Conservation (phyloP, 2,888 invertebrate genomes). For the Cyclophora punctaria region DNA sequence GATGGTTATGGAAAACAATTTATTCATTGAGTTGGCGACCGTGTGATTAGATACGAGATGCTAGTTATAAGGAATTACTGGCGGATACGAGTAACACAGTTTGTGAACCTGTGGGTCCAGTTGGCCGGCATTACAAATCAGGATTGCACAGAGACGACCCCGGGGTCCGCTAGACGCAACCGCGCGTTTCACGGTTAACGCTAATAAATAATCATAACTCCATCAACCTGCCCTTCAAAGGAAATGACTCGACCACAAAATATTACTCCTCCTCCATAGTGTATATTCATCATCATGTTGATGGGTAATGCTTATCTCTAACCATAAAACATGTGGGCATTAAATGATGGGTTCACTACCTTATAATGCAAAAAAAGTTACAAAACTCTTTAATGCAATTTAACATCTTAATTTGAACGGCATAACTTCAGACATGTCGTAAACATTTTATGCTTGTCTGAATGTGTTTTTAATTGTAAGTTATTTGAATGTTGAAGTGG, state of each 20-base stretch:
- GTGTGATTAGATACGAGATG: constrained; percentile 14
- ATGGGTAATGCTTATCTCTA: no score
- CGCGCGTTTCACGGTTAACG: constrained; percentile 16
- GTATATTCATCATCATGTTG: no score
- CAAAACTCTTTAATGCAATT: no score
- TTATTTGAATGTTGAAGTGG: not conserved
- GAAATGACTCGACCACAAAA: not conserved
- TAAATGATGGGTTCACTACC: no score
- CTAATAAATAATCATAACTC: constrained; percentile 20
- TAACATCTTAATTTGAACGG: no score
- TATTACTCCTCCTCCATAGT: no score
- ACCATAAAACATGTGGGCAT: no score
- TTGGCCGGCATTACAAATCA: constrained; percentile 43
- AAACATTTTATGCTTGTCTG: no score
- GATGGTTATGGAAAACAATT: constrained; percentile 17
- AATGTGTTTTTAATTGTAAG: no score
- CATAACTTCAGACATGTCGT: no score
- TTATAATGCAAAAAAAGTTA: no score
- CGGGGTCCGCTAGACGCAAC: constrained; percentile 8
- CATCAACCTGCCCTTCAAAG: constrained; percentile 19
- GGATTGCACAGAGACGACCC: constrained; percentile 21
- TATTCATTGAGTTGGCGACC: constrained; percentile 14
- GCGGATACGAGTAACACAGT: constrained; percentile 48
- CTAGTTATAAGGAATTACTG: constrained; percentile 28
- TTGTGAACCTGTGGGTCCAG: constrained; percentile 38